Evolutionary conservation across 2,113 vertebrate species (phyloP).

Genomic region (Progne subis): DNA sequence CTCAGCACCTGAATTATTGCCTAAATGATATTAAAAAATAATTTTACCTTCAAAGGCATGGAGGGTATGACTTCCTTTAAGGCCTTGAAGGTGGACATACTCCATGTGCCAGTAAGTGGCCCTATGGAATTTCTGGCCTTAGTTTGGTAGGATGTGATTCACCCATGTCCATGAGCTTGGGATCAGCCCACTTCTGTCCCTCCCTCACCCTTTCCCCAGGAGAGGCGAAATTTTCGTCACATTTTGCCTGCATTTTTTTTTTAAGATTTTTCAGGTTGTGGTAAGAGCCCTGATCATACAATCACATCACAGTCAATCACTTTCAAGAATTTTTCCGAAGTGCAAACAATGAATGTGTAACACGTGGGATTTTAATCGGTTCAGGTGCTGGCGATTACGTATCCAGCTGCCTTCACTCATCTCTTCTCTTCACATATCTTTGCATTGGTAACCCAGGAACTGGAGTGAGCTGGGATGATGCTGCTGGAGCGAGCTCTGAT

Average conservation of each 20-base stretch:
- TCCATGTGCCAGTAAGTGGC: background rate
- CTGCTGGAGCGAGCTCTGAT: background rate
- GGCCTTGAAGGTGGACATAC: background rate
- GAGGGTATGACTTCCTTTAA: constrained; percentile 3
- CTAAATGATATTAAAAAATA: background rate
- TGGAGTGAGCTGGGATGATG: background rate
- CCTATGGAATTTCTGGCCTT: background rate
- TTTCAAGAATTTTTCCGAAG: constrained; percentile 24
- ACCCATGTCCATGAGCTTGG: background rate
- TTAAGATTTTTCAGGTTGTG: constrained; percentile 27
- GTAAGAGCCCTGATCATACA: constrained; percentile 63
- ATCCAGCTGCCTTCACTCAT: constrained; percentile 54
- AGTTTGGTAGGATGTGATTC: constrained; percentile 25
- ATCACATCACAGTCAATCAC: constrained; percentile 70
- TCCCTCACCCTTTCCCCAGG: constrained; percentile 8
- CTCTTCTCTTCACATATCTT: constrained; percentile 53
- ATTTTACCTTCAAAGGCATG: background rate
- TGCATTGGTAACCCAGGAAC: background rate
- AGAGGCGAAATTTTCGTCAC: constrained; percentile 70
- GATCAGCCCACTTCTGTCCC: constrained; percentile 24
- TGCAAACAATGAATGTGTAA: constrained; percentile 66
- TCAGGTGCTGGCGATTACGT: constrained; percentile 51
- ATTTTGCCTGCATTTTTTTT: constrained; percentile 37
- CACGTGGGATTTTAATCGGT: constrained; percentile 29
- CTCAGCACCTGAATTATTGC: constrained; percentile 47